Evolutionary conservation across 2,888 invertebrate genomes (phyloP).

Genomic region (Microplitis manilae): DNA sequence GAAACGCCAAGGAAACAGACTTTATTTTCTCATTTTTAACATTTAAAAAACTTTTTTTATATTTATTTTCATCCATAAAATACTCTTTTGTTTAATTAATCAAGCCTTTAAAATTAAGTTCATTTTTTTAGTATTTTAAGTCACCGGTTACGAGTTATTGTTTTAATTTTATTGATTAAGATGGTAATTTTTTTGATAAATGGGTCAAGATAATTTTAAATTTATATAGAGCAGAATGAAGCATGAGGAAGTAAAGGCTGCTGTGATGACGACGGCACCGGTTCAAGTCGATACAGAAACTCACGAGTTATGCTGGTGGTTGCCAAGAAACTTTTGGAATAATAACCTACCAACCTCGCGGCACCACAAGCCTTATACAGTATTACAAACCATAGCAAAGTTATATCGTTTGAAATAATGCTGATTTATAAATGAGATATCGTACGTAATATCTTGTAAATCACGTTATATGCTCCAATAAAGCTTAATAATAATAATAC

Average conservation of each 20-base stretch:
- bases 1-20: slow-evolving; percentile 9
- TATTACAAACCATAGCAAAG: background rate
- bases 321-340: slow-evolving; percentile 34
- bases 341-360: slow-evolving; percentile 15
- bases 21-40: background rate
- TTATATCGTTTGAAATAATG: slow-evolving; percentile 17
- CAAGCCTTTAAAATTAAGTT: background rate
- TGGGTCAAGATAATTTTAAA: background rate
- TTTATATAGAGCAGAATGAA: background rate
- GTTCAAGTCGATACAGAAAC: background rate
- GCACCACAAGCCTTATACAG: slow-evolving; percentile 5
- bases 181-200: background rate
- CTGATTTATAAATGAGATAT: slow-evolving; percentile 1
- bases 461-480: background rate
- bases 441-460: background rate
- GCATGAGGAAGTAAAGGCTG: background rate
- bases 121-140: background rate
- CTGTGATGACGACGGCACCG: background rate
- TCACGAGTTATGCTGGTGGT: slow-evolving; percentile 14
- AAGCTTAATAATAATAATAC: background rate
- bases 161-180: background rate
- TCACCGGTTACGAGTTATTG: too few species aligned
- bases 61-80: background rate
- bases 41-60: background rate
- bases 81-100: background rate